Percentiles rank a stretch among this genome's conserved stretches.
Conservation (phyloP, 2,797 vertebrate genomes). For the Eurystomus glaucurus region DNA sequence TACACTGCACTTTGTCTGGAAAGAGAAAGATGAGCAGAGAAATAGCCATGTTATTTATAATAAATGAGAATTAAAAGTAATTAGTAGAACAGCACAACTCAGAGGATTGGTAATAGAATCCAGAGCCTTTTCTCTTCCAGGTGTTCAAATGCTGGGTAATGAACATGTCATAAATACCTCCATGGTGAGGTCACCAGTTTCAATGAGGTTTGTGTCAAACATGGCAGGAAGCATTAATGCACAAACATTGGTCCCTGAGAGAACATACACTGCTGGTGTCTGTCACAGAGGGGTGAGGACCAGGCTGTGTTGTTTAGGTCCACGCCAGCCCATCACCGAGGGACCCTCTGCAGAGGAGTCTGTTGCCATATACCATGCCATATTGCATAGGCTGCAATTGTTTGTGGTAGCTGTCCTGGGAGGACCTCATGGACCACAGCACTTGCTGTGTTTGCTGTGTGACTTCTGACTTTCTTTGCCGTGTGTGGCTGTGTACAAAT, state of each 20-base stretch:
- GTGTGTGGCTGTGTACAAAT: not conserved
- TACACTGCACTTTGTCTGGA: not conserved
- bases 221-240: not conserved
- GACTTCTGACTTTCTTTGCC: not conserved
- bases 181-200: slow-evolving; percentile 20
- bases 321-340: not conserved
- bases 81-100: slow-evolving; percentile 15
- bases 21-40: not conserved
- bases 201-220: not conserved
- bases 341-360: not conserved
- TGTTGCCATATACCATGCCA: not conserved
- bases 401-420: not conserved
- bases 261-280: not conserved
- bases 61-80: slow-evolving; percentile 38
- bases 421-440: not conserved
- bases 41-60: not conserved
- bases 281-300: not conserved
- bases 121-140: slow-evolving; percentile 56
- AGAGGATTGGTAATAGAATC: slow-evolving; percentile 45
- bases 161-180: slow-evolving; percentile 68
- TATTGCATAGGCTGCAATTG: not conserved
- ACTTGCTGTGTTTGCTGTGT: not conserved
- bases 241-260: not conserved
- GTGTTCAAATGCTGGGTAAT: slow-evolving; percentile 52
- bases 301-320: rapidly evolving